Base-by-base conservation (phyloP, 2,888 invertebrate genomes). In the Acleris cristana region DNA sequence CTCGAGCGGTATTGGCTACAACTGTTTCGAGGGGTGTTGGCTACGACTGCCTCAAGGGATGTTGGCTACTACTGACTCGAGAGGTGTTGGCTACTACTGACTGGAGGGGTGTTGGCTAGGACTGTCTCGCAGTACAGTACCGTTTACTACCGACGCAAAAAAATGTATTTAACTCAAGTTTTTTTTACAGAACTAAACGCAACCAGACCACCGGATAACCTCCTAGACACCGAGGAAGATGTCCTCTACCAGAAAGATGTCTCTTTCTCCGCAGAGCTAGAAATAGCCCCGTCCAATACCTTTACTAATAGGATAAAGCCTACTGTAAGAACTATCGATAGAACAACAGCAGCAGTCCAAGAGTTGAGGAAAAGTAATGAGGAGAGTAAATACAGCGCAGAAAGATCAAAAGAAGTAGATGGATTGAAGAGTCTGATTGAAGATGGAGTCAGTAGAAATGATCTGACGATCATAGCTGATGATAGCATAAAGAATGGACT, bases 161-260 rank as follows among this genome's bases (percentile, higher is more conserved):
- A 14, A 12, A 16, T 18, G 34, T 18, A 10, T 55, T 55, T 6
- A 6, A 19, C 2, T 14, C 1, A 55, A 40, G 2, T 1, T 59
- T 70, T 78, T 77, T 76, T 90, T 90, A 6, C 94, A 97, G 97
- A 96, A 89, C 89, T 96, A 77, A 97, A 97, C 87, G 94, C 96
- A 72, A 96, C 96, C 65, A 93, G 93, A 78, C 91, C 94, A 71
- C 94, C 94, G 69, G 94, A 94, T 61, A 83, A 84, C 53, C 82
- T 86, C 1, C 73, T 82, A 48, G 94, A 94, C 75, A 91, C 93
- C 59, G 95, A 94, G 78, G 95, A 95, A 81, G 96, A 96, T 84
- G 94, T 96, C 69, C 88, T 96, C 48, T 96, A 96, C 79, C 96
- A 96, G 86, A 96, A 96, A 86, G 96, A 96, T 78, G 96, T 95